Conservation (phyloP, 92 coral and sea anemone species). For the Epizoanthus ramosus region DNA sequence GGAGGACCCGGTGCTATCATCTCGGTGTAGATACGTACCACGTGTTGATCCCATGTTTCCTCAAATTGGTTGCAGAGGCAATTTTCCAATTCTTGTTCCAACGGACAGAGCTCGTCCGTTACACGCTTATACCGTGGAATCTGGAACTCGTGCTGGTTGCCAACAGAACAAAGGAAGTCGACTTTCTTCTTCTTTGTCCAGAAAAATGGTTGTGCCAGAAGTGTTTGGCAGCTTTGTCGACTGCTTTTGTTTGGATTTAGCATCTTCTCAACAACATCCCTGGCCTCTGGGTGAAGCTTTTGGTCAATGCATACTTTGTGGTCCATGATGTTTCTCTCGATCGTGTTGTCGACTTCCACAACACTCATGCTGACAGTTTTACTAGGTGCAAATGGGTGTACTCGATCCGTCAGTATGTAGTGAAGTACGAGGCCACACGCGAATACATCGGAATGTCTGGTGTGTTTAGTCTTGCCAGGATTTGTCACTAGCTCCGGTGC, state of each 20-base stretch:
- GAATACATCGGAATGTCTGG: slow-evolving; percentile 48
- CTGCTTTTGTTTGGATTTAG: background rate
- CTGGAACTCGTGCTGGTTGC: slow-evolving; percentile 57
- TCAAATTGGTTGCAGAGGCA: background rate
- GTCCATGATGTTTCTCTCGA: slow-evolving; percentile 42
- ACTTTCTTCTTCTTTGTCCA: slow-evolving; percentile 62
- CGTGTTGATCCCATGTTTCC: slow-evolving; percentile 10
- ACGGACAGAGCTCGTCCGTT: slow-evolving; percentile 23
- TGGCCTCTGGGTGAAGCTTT: slow-evolving; percentile 53
- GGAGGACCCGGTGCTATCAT: slow-evolving; percentile 14
- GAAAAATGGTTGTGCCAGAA: slow-evolving; percentile 51
- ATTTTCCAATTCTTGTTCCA: slow-evolving; percentile 27
- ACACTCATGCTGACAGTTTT: background rate
- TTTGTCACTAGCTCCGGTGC: slow-evolving; percentile 46
- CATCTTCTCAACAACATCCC: slow-evolving; percentile 40
- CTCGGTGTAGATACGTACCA: slow-evolving; percentile 38
- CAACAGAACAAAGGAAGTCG: slow-evolving; percentile 50
- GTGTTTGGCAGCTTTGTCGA: slow-evolving; percentile 50
- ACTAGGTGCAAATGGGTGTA: slow-evolving; percentile 52
- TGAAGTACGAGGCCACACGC: slow-evolving; percentile 51
- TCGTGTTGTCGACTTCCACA: slow-evolving; percentile 18
- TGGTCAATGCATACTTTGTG: slow-evolving; percentile 5
- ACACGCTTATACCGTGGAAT: background rate
- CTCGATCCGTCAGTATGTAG: slow-evolving; percentile 45
- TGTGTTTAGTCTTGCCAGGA: slow-evolving; percentile 22